Evolutionary conservation across 2,113 vertebrate genomes (phyloP).

Genomic region (Eurypyga helias): DNA sequence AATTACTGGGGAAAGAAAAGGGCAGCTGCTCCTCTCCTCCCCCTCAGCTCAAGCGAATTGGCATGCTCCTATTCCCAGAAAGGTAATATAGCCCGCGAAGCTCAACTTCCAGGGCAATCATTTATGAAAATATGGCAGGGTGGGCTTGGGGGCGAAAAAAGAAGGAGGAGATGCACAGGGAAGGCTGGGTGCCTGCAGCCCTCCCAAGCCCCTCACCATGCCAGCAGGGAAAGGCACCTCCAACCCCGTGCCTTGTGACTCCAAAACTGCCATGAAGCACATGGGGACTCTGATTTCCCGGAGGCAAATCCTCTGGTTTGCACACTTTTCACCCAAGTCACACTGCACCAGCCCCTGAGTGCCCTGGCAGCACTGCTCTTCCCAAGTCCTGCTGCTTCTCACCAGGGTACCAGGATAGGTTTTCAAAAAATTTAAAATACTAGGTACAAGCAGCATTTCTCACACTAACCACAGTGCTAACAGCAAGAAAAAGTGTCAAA

Average conservation of each 20-base stretch:
- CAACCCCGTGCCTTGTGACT: neutral
- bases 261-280: neutral
- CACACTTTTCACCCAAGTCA: neutral
- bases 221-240: neutral
- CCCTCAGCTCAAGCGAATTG: slow-evolving; percentile 7
- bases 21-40: slow-evolving; percentile 54
- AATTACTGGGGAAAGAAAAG: slow-evolving; percentile 42
- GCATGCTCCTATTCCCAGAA: slow-evolving; percentile 37
- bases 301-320: neutral
- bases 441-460: neutral
- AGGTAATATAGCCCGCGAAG: slow-evolving; percentile 12
- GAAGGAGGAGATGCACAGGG: neutral
- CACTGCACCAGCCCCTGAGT: neutral
- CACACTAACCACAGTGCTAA: neutral
- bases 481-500: neutral
- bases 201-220: neutral
- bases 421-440: neutral
- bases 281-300: rapidly evolving
- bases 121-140: slow-evolving; percentile 16
- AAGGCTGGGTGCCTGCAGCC: neutral
- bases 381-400: neutral
- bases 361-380: neutral
- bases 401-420: neutral
- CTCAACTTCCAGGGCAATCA: slow-evolving; percentile 34
- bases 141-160: neutral